Conservation (phyloP, 2,797 vertebrate genomes). For the Coregonus ussuriensis region DNA sequence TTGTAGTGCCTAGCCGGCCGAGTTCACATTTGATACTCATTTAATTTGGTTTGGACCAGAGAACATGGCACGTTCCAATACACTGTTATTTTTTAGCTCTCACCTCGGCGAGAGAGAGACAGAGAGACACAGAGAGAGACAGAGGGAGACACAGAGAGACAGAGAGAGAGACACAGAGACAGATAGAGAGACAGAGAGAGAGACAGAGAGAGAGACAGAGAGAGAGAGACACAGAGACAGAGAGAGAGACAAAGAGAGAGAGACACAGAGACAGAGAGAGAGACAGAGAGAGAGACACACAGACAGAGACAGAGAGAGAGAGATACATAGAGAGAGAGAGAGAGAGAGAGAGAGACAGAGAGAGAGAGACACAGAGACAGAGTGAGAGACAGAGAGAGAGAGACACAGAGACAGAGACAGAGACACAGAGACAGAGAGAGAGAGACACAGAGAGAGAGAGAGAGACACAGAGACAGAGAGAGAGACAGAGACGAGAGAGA, state of each 20-base stretch:
- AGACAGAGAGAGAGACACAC: no score
- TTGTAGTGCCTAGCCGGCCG: conserved; percentile 7
- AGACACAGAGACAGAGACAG: background rate
- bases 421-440: no score
- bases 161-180: no score
- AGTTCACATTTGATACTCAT: conserved; percentile 13
- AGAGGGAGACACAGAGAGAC: conserved; percentile 32
- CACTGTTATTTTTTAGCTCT: background rate
- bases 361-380: no score
- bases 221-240: no score
- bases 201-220: no score
- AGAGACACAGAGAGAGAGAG: background rate
- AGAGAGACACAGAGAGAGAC: conserved; percentile 16
- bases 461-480: background rate
- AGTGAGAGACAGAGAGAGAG: background rate
- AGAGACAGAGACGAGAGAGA: background rate
- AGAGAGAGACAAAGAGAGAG: no score
- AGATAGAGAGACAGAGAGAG: no score
- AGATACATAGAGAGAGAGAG: no score
- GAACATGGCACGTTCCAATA: background rate
- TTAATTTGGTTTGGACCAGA: conserved; percentile 13
- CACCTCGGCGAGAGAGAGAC: background rate
- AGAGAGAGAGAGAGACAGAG: no score
- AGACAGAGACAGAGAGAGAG: no score
- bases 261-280: no score